These are phyloP conservation scores for Rhabdophis nuchalis DNA, from an alignment of 2,797 vertebrate genomes.

Conservation along the genomic window DNA sequence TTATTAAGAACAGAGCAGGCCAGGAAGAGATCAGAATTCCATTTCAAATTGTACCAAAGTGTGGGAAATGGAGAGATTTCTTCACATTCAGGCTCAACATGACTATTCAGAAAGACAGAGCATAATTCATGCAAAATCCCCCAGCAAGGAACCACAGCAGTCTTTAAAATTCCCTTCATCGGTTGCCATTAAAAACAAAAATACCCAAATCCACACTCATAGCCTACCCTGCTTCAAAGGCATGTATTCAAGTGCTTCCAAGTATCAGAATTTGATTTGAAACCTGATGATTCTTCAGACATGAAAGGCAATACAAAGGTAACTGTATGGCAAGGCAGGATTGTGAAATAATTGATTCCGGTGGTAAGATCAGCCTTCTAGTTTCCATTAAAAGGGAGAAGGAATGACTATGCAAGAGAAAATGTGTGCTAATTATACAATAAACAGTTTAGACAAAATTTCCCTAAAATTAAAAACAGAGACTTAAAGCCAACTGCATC, in stretches of 20 bases:
- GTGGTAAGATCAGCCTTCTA: neutral
- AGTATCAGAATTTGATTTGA: slow-evolving; percentile 4
- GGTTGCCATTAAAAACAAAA: neutral
- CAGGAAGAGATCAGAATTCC: slow-evolving; percentile 51
- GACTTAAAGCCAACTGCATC: neutral
- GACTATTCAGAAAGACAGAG: slow-evolving; percentile 37
- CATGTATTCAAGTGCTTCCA: neutral
- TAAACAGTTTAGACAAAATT: neutral
- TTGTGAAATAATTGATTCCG: neutral
- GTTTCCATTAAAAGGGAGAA: rapidly evolving
- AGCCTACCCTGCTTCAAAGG: neutral
- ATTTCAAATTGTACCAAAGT: slow-evolving; percentile 53
- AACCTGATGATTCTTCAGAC: neutral
- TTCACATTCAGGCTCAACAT: slow-evolving; percentile 33
- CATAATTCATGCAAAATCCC: slow-evolving; percentile 34
- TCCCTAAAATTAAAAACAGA: slow-evolving; percentile 3
- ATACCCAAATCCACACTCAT: neutral
- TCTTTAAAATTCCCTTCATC: slow-evolving; percentile 24
- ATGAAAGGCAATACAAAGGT: neutral
- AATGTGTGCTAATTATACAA: slow-evolving; percentile 20
- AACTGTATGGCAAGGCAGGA: neutral
- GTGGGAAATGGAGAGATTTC: slow-evolving; percentile 50
- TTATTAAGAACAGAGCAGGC: slow-evolving; percentile 64
- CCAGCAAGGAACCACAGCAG: neutral
- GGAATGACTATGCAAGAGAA: neutral